Base-by-base conservation (phyloP, 2,888 invertebrate species). In the Pinctada fucata region DNA sequence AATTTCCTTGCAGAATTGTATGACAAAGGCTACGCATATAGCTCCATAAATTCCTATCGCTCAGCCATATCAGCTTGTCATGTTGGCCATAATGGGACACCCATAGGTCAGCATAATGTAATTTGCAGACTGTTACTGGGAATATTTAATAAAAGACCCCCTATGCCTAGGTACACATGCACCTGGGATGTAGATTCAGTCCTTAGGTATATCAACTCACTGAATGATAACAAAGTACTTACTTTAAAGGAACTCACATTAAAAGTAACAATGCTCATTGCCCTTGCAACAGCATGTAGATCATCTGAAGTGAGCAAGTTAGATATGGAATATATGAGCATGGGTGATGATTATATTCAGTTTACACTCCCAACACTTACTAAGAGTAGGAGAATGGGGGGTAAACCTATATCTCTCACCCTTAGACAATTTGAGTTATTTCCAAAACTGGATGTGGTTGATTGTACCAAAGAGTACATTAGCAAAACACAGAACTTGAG, bases 261-360 rank as follows among this genome's bases (percentile, higher is more conserved):
- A 5, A 76, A 76, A 65, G 63, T 76, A 2, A 66, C 65, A 16
- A 76, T 58, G 64, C 50, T 76, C 8, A 31, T 70, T 13, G 70
- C 75, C 4, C 50, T 76, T 3, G 49, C 64, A 4, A 48, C 75
- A 63, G 70, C 75, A 2, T 16, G 69, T 8, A 76, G 75, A 47
- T 69, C 69, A 49, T 63, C 16, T 5, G 69, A 76, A 58, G 48
- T 76, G 2, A 31, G 52, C 8, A 58, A 64, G 13, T 13, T 76
- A 6, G 69, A 76, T 51, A 58, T 63, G 49, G 63, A 69, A 10
- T 49, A 13, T 10, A 76, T 70, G 75, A 45, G 49, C 6, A 2
- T 69, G 1, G 2, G 2, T 45, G 10, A 1, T 45, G 1, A 69
- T 47, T 16, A 76, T 63, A 70, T 76, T n/a, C n/a, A n/a, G n/a